These are phyloP conservation scores for Ophioninae sp. DNA, from an alignment of 2,888 invertebrate genomes.

Conservation along the genomic window DNA sequence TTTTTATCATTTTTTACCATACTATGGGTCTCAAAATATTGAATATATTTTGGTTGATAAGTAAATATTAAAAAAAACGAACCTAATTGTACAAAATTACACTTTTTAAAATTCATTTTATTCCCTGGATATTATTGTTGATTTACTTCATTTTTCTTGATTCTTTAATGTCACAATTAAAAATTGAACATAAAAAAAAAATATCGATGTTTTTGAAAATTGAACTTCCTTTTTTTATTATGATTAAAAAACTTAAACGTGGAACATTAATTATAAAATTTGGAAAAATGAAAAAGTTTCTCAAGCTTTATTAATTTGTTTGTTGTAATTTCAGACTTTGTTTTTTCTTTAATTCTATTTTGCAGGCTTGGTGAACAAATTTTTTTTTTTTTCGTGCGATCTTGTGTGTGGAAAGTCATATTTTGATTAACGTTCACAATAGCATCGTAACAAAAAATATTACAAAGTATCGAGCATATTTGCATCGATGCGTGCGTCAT, in stretches of 20 bases:
- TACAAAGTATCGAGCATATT: background rate
- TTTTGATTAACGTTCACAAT: background rate
- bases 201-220: background rate
- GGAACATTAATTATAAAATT: background rate
- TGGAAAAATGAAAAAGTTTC: background rate
- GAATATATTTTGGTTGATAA: background rate
- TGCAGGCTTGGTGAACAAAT: background rate
- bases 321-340: background rate
- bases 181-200: background rate
- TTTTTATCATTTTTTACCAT: background rate
- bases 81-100: background rate
- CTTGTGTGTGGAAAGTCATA: background rate
- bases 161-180: background rate
- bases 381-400: background rate
- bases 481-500: slow-evolving; percentile 38
- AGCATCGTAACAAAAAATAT: background rate
- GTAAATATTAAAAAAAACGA: too few relatives aligned
- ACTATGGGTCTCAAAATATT: too few relatives aligned
- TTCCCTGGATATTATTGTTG: background rate
- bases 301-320: background rate
- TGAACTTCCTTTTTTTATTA: background rate
- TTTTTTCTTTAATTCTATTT: background rate
- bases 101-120: background rate
- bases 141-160: background rate
- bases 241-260: background rate